Percentiles rank a stretch among this genome's conserved stretches.
phyloP scores from a whole-genome alignment of 2,113 vertebrate genomes.

The Larimichthys crocea region DNA sequence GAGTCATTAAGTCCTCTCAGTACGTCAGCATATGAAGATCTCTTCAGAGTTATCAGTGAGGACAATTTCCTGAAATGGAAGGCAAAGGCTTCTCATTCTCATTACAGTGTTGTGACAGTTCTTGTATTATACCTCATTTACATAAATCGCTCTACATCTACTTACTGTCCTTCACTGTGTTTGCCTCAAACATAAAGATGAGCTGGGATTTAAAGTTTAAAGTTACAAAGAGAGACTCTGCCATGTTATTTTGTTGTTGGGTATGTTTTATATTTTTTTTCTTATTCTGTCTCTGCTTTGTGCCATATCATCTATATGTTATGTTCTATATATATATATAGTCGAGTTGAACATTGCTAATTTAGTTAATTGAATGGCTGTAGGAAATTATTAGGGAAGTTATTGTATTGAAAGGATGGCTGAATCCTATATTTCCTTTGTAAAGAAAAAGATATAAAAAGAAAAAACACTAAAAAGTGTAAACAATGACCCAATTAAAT shows the following conservation, averaged over 20 bases:
- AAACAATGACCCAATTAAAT: background rate
- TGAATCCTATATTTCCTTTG: background rate
- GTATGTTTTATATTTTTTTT: too few species aligned
- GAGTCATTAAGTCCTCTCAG: constrained; percentile 69
- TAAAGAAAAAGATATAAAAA: background rate
- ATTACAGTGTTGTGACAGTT: constrained; percentile 43
- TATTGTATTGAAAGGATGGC: background rate
- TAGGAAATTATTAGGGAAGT: background rate
- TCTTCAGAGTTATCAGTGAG: constrained; percentile 69
- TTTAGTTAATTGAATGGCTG: background rate
- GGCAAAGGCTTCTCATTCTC: constrained; percentile 48
- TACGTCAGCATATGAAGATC: constrained; percentile 67
- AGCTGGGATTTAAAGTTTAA: background rate
- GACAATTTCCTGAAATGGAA: constrained; percentile 71
- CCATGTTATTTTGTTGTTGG: background rate
- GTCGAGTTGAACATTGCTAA: background rate
- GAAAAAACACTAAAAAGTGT: background rate
- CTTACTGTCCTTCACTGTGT: background rate
- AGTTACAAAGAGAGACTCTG: background rate
- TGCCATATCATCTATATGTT: background rate
- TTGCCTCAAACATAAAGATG: background rate
- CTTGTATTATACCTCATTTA: constrained; percentile 25
- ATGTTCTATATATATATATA: too few species aligned
- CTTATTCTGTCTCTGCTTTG: background rate
- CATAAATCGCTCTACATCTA: background rate